Percentiles rank a stretch among this genome's conserved stretches.
Evolutionary conservation across 2,113 vertebrate genomes (phyloP).

Genomic region (Corythornis vintsioides): DNA sequence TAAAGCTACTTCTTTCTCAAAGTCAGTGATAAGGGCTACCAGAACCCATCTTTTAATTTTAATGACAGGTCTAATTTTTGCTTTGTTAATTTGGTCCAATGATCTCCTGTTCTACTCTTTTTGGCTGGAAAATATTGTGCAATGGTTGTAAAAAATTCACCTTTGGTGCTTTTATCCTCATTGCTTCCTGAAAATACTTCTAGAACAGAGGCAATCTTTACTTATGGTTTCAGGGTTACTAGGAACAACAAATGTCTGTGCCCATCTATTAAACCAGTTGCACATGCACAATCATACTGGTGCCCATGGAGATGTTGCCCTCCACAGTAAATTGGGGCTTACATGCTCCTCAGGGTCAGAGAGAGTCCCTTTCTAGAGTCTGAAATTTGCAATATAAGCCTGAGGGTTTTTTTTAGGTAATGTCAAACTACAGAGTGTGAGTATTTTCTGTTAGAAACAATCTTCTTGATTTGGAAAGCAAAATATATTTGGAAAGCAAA

Average conservation of each 20-base stretch:
- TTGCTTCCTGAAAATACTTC: neutral
- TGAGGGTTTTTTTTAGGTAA: neutral
- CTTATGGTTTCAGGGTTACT: neutral
- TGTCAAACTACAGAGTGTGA: neutral
- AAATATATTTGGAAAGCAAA: neutral
- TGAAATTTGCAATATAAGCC: neutral
- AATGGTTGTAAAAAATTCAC: neutral
- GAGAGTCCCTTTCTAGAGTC: neutral
- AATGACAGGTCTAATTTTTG: neutral
- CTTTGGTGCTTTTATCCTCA: neutral
- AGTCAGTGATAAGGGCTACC: neutral
- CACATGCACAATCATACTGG: fast-evolving
- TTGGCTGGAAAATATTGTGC: neutral
- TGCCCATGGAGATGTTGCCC: neutral
- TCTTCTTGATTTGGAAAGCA: neutral
- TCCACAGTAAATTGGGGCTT: neutral
- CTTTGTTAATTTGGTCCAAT: neutral
- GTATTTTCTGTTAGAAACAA: neutral
- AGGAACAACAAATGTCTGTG: neutral
- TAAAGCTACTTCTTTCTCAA: neutral
- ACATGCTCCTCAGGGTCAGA: neutral
- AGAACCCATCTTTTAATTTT: neutral
- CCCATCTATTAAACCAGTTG: neutral
- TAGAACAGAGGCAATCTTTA: neutral
- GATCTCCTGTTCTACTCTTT: neutral